A percentile compares a stretch with the other conserved stretches of the same genome.
Evolutionary conservation across 2,113 vertebrate genomes (phyloP).

Genomic region (Emydocephalus ijimae): DNA sequence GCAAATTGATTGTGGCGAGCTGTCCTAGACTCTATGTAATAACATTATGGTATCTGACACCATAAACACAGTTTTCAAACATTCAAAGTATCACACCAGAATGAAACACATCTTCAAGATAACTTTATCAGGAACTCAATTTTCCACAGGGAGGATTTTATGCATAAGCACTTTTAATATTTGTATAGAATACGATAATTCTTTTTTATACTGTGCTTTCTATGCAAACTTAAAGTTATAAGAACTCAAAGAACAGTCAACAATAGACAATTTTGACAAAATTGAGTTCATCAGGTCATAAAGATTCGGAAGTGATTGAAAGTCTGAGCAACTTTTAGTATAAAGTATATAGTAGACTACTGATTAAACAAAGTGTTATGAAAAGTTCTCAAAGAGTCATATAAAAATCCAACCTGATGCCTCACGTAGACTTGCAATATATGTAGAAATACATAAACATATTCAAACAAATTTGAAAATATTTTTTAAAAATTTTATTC

Average conservation of each 20-base stretch:
- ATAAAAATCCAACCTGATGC: neutral
- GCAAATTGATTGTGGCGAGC: neutral
- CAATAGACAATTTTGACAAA: neutral
- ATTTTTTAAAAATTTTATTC: neutral
- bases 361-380: neutral
- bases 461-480: neutral
- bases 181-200: neutral
- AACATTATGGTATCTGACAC: neutral
- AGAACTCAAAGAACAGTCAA: neutral
- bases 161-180: neutral
- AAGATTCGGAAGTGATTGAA: neutral
- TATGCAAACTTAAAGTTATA: neutral
- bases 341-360: neutral
- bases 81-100: neutral
- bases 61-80: neutral
- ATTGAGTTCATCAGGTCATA: neutral
- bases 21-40: neutral
- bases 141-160: neutral
- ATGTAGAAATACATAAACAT: neutral
- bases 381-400: neutral
- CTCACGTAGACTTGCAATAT: neutral
- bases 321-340: neutral
- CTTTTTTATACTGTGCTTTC: neutral
- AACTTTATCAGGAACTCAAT: neutral
- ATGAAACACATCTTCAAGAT: neutral